Evolutionary conservation across 2,888 invertebrate species (phyloP), one percentile per base, ranked within the genome.

Genomic region (Sinotaia quadrata): DNA sequence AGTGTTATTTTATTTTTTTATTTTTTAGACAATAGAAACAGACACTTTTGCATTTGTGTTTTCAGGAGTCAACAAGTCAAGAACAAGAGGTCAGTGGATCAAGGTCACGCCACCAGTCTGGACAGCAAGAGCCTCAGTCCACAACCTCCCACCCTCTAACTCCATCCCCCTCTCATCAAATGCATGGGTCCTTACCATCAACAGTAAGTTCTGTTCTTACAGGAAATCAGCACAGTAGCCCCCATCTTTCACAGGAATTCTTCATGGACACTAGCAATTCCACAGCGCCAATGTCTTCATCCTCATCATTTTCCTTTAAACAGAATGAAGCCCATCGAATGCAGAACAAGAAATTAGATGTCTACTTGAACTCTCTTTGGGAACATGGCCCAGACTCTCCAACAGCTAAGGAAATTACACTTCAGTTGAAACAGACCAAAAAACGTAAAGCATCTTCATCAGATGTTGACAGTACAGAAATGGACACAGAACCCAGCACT

Each of bases 41-140:
- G 12, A 24, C 0, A 15, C 24, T 52, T 4, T 52, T 15, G 10
- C n/a, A 15, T 24, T 27, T 52, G 24, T 41, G 31, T 69, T 56
- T 57, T 10, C 74, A 84, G 84, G 84, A 84, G 67, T 84, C 83
- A 60, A 84, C 84, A n/a, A 84, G 82, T 70, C 76, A 79, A 31
- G 83, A 84, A 34, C 73, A 75, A 21, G 81, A 83, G 36, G 67
- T 75, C 27, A 60, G 67, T 29, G 71, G 69, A 18, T 78, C 79
- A 1, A 71, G 84, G 31, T 81, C 81, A 21, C 74, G 83, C 12
- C 82, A 84, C 67, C 81, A 80, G 60, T 84, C 84, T 24, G 84
- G 81, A 3, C 83, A 81, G 10, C 83, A 84, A 68, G 83, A 84
- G 67, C 84, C 83, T 0, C 82, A 83, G 71, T 82, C 83, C 7